Evolutionary conservation across 2,888 invertebrate genomes (phyloP).

Genomic region (Antheraea yamamai): DNA sequence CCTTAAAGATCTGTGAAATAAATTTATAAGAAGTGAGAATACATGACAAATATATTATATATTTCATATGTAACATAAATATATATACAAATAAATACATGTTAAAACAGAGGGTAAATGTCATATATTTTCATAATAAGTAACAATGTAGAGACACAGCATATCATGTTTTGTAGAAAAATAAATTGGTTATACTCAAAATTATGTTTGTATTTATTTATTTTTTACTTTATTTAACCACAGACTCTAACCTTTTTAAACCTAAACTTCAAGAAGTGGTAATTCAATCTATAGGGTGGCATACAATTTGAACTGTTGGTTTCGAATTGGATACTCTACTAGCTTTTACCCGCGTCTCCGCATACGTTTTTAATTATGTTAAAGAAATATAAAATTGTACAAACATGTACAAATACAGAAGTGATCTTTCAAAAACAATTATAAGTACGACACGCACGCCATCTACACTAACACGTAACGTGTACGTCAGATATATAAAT

Average conservation of each 20-base stretch:
- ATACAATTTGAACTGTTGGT: no score
- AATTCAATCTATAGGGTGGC: no score
- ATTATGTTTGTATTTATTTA: conserved; percentile 25
- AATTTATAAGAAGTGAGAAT: conserved; percentile 44
- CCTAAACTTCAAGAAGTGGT: not conserved
- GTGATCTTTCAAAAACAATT: no score
- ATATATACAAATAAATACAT: conserved; percentile 27
- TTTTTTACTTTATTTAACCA: not conserved
- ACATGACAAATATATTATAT: conserved; percentile 58
- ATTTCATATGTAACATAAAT: conserved; percentile 15
- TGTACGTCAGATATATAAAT: no score
- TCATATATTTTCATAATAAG: conserved; percentile 63
- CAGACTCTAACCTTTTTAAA: not conserved
- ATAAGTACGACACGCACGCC: no score
- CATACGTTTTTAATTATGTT: no score
- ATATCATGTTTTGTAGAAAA: conserved; percentile 79
- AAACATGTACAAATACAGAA: no score
- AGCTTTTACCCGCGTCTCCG: no score
- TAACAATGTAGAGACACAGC: conserved; percentile 58
- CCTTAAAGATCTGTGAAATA: conserved; percentile 62
- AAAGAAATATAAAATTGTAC: no score
- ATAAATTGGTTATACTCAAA: conserved; percentile 62
- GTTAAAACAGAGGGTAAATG: conserved; percentile 40
- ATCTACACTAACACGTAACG: no score
- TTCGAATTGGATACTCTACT: no score